Percentiles rank a stretch among this genome's conserved stretches.
Evolutionary conservation across 2,113 vertebrate genomes (phyloP).

Genomic region (Typhlomys cinereus): DNA sequence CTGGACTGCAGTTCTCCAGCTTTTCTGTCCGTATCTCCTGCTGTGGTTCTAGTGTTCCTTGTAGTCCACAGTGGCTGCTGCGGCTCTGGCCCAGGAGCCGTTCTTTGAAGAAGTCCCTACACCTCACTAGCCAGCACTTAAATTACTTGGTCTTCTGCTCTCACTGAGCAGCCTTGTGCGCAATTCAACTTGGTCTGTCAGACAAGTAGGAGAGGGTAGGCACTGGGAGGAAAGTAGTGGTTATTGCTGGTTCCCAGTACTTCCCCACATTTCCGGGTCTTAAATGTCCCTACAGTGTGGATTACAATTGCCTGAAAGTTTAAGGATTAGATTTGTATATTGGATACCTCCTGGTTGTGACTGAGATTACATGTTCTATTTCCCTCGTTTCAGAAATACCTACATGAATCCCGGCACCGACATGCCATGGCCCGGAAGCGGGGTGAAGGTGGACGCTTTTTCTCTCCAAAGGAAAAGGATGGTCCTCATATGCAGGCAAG

Average conservation of each 20-base stretch:
- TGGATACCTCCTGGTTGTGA: background rate
- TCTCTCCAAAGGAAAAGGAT: constrained; percentile 97
- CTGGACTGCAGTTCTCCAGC: background rate
- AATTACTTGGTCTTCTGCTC: background rate
- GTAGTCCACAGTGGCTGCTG: background rate
- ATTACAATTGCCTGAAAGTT: background rate
- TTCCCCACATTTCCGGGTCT: background rate
- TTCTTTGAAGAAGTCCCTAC: background rate
- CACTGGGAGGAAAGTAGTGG: background rate
- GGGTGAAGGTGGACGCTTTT: constrained; percentile 97
- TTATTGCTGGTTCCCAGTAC: background rate
- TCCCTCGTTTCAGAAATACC: constrained; percentile 91
- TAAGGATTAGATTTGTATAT: accelerated
- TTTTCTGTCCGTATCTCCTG: background rate
- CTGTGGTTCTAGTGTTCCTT: background rate
- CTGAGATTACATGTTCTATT: background rate
- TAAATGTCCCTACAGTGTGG: background rate
- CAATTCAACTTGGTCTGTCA: background rate
- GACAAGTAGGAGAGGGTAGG: background rate
- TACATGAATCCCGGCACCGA: constrained; percentile 96
- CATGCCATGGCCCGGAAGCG: constrained; percentile 98
- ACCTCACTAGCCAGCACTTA: background rate
- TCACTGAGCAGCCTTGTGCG: background rate
- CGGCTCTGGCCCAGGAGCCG: background rate
- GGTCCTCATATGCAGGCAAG: constrained; percentile 92